Percentiles rank a stretch among this genome's conserved stretches.
Evolutionary conservation across 2,113 vertebrate genomes (phyloP).

Genomic region (Brachypteracias leptosomus): DNA sequence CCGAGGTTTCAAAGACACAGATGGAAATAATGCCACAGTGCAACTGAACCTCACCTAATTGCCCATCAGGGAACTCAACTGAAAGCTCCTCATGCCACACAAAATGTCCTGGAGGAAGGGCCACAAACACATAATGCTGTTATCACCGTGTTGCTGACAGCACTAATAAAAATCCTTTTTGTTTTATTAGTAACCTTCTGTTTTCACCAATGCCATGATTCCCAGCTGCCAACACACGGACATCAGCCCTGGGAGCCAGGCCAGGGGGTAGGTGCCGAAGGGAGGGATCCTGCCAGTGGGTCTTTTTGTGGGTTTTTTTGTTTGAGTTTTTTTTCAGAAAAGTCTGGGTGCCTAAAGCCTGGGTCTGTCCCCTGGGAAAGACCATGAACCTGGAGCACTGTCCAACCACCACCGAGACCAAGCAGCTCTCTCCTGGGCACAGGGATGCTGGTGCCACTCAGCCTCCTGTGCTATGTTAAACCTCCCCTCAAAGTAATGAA

Average conservation of each 20-base stretch:
- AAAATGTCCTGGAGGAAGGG: background rate
- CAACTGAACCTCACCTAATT: background rate
- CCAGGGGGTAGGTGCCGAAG: accelerated
- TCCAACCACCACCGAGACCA: accelerated
- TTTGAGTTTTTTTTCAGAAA: background rate
- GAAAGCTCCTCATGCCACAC: background rate
- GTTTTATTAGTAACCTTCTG: background rate
- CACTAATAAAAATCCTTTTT: background rate
- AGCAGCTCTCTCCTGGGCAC: background rate
- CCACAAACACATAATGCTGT: accelerated
- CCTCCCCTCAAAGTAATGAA: background rate
- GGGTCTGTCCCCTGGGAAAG: background rate
- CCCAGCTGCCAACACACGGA: background rate
- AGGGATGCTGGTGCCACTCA: background rate
- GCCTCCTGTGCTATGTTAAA: background rate
- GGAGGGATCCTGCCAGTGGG: background rate
- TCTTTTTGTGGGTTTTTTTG: too few relatives aligned
- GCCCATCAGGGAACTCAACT: background rate
- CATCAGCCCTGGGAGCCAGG: background rate
- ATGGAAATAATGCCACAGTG: background rate
- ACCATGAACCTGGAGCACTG: accelerated
- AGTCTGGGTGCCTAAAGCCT: background rate
- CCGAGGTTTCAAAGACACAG: background rate
- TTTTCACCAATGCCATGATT: background rate
- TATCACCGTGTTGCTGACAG: background rate